Conservation (phyloP, 2,797 vertebrate species). For the Dicrostonyx torquatus region DNA sequence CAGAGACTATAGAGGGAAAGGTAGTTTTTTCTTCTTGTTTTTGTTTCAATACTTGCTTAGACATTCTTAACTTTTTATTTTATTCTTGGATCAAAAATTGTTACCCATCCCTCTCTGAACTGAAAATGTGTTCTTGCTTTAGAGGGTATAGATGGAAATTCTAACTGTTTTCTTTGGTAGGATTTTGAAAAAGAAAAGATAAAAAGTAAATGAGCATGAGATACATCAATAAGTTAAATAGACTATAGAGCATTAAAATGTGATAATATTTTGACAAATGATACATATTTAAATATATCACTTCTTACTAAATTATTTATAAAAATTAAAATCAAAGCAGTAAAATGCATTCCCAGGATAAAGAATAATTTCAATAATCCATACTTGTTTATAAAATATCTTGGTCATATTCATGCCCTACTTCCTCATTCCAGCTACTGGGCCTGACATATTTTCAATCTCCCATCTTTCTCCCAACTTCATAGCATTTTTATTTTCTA, state of each 20-base stretch:
- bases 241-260: not conserved
- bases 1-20: not conserved
- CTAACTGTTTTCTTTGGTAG: not conserved
- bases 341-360: not conserved
- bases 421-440: not conserved
- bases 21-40: not conserved
- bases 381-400: not conserved
- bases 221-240: not conserved
- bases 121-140: conserved; percentile 69
- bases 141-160: not conserved
- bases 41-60: conserved; percentile 33
- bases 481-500: not conserved
- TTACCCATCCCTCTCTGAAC: conserved; percentile 66
- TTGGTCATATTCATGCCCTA: not conserved
- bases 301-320: not conserved
- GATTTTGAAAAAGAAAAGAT: conserved; percentile 8
- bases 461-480: not conserved
- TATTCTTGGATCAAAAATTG: conserved; percentile 72
- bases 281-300: not conserved
- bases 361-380: not conserved
- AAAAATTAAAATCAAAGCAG: not conserved
- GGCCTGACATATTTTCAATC: not conserved
- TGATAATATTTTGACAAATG: not conserved
- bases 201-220: not conserved
- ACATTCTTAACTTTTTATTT: conserved; percentile 66